Percentiles rank a stretch among this genome's conserved stretches.
Conservation (phyloP, 2,888 invertebrate genomes). For the Chironomus tentans region DNA sequence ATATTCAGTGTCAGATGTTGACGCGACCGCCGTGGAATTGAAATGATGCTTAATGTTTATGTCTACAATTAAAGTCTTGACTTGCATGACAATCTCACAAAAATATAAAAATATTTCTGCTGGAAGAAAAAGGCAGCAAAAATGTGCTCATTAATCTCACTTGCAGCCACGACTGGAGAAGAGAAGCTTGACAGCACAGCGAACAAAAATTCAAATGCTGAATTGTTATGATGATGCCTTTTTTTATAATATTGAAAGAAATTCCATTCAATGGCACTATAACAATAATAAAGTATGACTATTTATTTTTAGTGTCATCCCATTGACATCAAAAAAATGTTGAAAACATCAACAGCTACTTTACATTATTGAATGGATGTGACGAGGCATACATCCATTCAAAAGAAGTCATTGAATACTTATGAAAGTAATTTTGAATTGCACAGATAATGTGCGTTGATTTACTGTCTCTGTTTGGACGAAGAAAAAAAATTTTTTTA, state of each 20-base stretch:
- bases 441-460: too few relatives aligned
- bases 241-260: too few relatives aligned
- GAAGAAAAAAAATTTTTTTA: not conserved
- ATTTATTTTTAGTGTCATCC: slow-evolving; percentile 5
- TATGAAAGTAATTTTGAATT: too few relatives aligned
- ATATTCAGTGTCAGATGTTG: not conserved
- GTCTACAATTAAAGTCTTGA: slow-evolving; percentile 16
- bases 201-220: too few relatives aligned
- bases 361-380: not conserved
- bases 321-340: not conserved
- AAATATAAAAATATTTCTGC: not conserved
- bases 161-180: not conserved
- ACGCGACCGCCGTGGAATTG: slow-evolving; percentile 5
- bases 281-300: slow-evolving; percentile 17
- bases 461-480: too few relatives aligned
- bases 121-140: not conserved
- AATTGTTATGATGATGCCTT: not conserved
- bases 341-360: not conserved
- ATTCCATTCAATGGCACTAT: not conserved
- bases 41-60: not conserved
- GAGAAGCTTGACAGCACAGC: not conserved
- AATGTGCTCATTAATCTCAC: slow-evolving; percentile 16
- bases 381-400: not conserved
- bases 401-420: not conserved
- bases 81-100: slow-evolving; percentile 5